phyloP scores from a whole-genome alignment of 2,888 invertebrate genomes.

The Diaperis boleti region DNA sequence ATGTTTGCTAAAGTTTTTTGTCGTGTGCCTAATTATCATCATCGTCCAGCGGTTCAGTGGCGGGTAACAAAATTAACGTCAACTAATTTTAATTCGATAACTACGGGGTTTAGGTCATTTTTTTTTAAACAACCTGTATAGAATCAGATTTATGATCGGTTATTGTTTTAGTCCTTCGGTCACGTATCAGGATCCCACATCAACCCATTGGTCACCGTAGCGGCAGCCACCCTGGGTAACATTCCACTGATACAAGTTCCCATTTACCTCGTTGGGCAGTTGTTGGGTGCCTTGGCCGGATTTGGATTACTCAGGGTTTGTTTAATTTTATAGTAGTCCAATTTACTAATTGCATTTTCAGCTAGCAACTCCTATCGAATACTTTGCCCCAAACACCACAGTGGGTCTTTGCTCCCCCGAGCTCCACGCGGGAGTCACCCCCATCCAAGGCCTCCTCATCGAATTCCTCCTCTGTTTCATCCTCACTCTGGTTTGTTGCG shows the following conservation, averaged over 20 bases:
- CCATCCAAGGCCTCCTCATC: conserved; percentile 71
- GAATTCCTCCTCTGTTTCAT: conserved; percentile 77
- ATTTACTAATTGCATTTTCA: conserved; percentile 35
- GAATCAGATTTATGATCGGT: too few relatives aligned
- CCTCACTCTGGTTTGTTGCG: conserved; percentile 76
- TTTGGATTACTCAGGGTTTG: conserved; percentile 68
- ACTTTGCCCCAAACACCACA: conserved; percentile 30
- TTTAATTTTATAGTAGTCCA: too few relatives aligned
- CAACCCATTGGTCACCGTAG: conserved; percentile 83
- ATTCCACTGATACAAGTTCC: conserved; percentile 70
- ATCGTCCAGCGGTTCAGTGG: too few relatives aligned
- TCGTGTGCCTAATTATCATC: too few relatives aligned
- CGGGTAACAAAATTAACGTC: too few relatives aligned
- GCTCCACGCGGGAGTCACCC: conserved; percentile 49
- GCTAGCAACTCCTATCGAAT: conserved; percentile 54
- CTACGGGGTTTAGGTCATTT: too few relatives aligned
- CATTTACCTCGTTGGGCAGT: conserved; percentile 75
- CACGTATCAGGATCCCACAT: conserved; percentile 83
- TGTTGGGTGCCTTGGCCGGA: conserved; percentile 76
- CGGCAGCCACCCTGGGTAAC: conserved; percentile 73
- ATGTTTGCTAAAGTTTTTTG: too few relatives aligned
- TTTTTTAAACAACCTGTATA: too few relatives aligned
- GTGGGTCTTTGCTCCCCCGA: conserved; percentile 59
- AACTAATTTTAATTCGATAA: too few relatives aligned
- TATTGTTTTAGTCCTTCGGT: conserved; percentile 76